Evolutionary conservation across 2,113 vertebrate genomes (phyloP), one percentile per base, ranked within the genome.

Genomic region (Halichoerus grypus): DNA sequence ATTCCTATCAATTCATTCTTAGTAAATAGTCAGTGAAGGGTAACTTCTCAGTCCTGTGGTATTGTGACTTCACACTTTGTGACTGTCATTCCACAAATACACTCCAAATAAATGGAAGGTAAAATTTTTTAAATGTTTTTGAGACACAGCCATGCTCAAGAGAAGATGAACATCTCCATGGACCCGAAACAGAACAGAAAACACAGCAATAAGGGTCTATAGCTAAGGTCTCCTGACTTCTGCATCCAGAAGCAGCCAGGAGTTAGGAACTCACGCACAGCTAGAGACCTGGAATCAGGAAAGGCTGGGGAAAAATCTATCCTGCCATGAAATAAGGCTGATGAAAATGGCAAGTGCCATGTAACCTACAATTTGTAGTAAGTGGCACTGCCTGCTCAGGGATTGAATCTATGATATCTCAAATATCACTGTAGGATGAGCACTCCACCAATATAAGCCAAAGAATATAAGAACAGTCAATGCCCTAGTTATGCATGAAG

Each of bases 11-110:
- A 46, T 15, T 74, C 39, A 46, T 46, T 26, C 11, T 69, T 86
- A 49, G 63, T 42, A 19, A 36, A 81, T 1, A 59, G 1, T 51
- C 11, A 49, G 33, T 57, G 31, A 84, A 49, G 16, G 36, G 24
- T 14, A 71, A 74, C 33, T 72, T 63, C 16, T 55, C 26, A 55
- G 31, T 79, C 31, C 22, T 13, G 16, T 33, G 19, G 14, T 36
- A 36, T 39, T 82, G 1, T 28, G 15, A 94, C 31, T 28, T 96
- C 69, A 96, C 69, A n/a, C 42, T 89, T n/a, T 61, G 28, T 84
- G 36, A 51, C 0, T 65, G 15, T 59, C 6, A 63, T 11, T 24
- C 33, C 55, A 88, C 55, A 71, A 90, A 57, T 33, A 82, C 21
- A 94, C 24, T 74, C 53, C 36, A 76, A n/a, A 53, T 51, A 87